Evolutionary conservation across 2,113 vertebrate species (phyloP).

Genomic region (Mastomys natalensis): DNA sequence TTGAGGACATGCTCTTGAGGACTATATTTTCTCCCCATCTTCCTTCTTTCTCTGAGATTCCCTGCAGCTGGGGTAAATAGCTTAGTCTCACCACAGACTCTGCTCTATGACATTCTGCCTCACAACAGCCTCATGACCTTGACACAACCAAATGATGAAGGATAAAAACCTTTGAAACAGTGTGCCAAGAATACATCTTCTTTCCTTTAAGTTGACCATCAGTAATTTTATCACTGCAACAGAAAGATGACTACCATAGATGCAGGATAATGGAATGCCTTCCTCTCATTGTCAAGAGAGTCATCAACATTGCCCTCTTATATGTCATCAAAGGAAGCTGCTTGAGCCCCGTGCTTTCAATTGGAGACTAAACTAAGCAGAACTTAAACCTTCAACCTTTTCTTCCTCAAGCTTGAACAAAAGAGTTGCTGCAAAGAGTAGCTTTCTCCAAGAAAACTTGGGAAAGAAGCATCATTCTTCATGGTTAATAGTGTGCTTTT

Average conservation of each 20-base stretch:
- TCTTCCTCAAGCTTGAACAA: conserved; percentile 88
- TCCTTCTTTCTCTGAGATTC: not conserved
- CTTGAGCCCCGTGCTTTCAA: conserved; percentile 64
- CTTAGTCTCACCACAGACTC: not conserved
- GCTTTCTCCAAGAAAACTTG: not conserved
- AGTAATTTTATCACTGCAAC: not conserved
- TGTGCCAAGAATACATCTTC: not conserved
- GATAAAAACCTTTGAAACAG: not conserved
- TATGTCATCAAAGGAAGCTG: conserved; percentile 70
- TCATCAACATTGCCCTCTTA: conserved; percentile 84
- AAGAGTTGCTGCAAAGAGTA: conserved; percentile 79
- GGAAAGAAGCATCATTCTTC: not conserved
- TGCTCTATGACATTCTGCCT: not conserved
- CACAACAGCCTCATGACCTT: no score
- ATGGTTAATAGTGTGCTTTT: not conserved
- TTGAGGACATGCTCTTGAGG: not conserved
- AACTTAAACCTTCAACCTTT: conserved; percentile 86
- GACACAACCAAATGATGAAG: not conserved
- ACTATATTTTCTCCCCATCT: not conserved
- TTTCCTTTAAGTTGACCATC: not conserved
- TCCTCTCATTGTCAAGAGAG: conserved; percentile 81
- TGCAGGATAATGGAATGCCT: conserved; percentile 85
- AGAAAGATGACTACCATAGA: not conserved
- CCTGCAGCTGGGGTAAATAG: not conserved
- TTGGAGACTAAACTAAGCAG: conserved; percentile 87